These are phyloP conservation scores for Oxycera nigricornis DNA, from an alignment of 2,888 invertebrate species.

Conservation along the genomic window DNA sequence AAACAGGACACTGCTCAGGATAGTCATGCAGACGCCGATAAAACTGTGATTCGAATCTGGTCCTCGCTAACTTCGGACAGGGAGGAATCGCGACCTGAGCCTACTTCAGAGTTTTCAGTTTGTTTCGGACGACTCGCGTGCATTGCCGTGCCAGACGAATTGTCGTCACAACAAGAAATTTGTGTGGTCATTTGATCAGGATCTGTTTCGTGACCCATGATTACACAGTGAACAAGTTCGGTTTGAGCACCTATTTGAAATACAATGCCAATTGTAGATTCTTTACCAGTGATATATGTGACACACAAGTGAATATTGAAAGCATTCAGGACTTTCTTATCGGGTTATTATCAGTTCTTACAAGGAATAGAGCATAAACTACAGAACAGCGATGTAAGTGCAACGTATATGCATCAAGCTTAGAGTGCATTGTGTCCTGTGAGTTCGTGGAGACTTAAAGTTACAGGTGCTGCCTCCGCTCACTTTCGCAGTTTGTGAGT, in stretches of 20 bases:
- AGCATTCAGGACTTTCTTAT: no score
- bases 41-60: conserved; percentile 20
- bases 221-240: background rate
- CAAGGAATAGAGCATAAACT: background rate
- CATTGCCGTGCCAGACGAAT: conserved; percentile 56
- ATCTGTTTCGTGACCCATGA: conserved; percentile 8
- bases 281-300: no score
- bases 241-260: no score
- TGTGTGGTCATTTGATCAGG: conserved; percentile 8
- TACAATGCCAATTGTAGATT: no score
- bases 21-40: background rate
- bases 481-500: background rate
- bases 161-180: conserved; percentile 40
- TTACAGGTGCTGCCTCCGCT: conserved; percentile 10
- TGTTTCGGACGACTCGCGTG: conserved; percentile 60
- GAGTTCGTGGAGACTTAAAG: conserved; percentile 1
- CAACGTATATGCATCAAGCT: background rate
- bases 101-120: conserved; percentile 57
- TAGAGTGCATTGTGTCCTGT: conserved; percentile 1
- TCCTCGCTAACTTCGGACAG: background rate
- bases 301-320: no score
- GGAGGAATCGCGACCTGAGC: conserved; percentile 15
- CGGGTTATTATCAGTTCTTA: no score
- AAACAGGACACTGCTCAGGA: background rate
- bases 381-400: background rate